Conservation (phyloP, 2,113 vertebrate genomes). For the Hystrix brachyura region DNA sequence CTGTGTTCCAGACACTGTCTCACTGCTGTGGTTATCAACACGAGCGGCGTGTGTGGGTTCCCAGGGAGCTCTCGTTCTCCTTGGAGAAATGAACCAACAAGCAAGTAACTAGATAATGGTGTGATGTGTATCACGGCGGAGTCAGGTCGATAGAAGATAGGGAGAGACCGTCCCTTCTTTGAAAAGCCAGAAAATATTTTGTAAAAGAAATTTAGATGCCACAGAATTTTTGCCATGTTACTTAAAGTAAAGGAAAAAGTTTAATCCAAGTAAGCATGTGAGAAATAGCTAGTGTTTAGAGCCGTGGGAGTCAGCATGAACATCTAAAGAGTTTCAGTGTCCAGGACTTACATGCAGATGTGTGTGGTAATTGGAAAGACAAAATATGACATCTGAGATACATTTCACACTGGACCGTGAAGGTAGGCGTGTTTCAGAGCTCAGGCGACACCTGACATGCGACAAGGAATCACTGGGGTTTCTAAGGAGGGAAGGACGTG, state of each 20-base stretch:
- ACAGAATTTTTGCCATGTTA: not conserved
- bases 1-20: not conserved
- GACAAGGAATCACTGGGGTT: not conserved
- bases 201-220: not conserved
- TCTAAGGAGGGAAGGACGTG: not conserved
- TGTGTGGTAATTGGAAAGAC: not conserved
- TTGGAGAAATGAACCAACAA: not conserved
- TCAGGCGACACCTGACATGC: not conserved
- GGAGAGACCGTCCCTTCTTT: not conserved
- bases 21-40: not conserved
- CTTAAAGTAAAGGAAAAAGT: not conserved
- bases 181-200: constrained; percentile 8
- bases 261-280: not conserved
- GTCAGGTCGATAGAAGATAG: not conserved
- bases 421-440: not conserved
- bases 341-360: not conserved
- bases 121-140: not conserved
- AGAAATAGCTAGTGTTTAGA: not conserved
- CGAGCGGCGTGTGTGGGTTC: not conserved
- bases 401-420: not conserved
- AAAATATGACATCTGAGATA: not conserved
- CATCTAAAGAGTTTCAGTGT: not conserved
- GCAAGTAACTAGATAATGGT: not conserved
- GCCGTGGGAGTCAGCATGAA: not conserved
- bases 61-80: not conserved